A percentile compares a stretch with the other conserved stretches of the same genome.
Conservation (phyloP, 2,888 invertebrate species). For the Drosophila rellima region DNA sequence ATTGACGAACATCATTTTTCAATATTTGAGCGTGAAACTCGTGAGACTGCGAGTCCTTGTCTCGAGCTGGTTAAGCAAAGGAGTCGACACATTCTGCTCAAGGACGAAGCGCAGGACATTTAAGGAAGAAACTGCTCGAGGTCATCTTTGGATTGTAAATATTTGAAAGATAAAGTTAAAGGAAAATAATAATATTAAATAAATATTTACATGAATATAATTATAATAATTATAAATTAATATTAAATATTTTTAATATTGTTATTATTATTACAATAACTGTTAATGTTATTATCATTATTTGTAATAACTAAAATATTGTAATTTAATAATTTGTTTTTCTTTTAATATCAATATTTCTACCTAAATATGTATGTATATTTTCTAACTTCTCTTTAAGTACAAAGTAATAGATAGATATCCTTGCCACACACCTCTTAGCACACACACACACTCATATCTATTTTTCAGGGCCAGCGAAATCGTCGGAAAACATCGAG, state of each 20-base stretch:
- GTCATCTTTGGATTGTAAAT: not conserved
- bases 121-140: not conserved
- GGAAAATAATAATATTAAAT: not conserved
- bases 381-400: not conserved
- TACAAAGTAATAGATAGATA: conserved; percentile 26
- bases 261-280: not conserved
- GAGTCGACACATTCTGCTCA: conserved; percentile 6
- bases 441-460: not conserved
- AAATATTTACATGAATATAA: not conserved
- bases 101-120: not conserved
- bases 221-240: too few species aligned
- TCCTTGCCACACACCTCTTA: conserved; percentile 20
- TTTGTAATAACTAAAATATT: too few species aligned
- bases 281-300: not conserved
- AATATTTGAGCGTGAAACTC: conserved; percentile 72
- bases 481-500: conserved; percentile 26
- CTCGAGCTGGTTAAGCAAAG: conserved; percentile 40
- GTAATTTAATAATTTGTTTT: too few species aligned
- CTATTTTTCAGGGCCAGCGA: conserved; percentile 31
- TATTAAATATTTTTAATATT: too few species aligned
- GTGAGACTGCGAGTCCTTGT: conserved; percentile 23
- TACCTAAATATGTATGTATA: too few species aligned
- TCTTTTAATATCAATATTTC: too few species aligned
- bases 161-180: too few species aligned
- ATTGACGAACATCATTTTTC: conserved; percentile 79